phyloP scores from a whole-genome alignment of 2,797 vertebrate species.

The Hephaestus fuliginosus region DNA sequence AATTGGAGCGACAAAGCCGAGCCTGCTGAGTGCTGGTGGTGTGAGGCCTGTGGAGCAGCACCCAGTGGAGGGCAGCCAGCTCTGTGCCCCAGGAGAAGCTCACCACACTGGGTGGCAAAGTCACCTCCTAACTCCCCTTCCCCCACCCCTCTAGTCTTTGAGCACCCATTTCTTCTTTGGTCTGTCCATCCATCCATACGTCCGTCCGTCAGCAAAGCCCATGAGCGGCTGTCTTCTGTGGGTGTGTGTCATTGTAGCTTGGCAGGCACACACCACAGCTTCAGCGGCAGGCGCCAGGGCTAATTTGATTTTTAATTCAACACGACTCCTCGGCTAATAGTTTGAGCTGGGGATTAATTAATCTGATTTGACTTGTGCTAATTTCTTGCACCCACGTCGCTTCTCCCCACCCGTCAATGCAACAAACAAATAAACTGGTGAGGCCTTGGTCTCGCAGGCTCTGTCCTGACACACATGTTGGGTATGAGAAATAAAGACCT shows the following conservation, averaged over 20 bases:
- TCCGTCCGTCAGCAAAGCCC: conserved; percentile 71
- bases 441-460: conserved; percentile 61
- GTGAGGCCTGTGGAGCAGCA: conserved; percentile 51
- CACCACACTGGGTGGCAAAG: conserved; percentile 75
- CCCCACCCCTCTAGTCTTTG: conserved; percentile 40
- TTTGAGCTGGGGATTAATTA: conserved; percentile 84
- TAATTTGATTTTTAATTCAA: conserved; percentile 91
- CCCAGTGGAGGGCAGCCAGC: conserved; percentile 52
- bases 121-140: conserved; percentile 53
- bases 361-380: conserved; percentile 89
- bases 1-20: conserved; percentile 39
- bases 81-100: conserved; percentile 53
- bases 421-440: conserved; percentile 72
- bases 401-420: conserved; percentile 55
- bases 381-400: conserved; percentile 78
- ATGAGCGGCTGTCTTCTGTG: conserved; percentile 75
- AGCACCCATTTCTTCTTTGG: conserved; percentile 59
- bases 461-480: conserved; percentile 74
- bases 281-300: conserved; percentile 77
- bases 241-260: conserved; percentile 78
- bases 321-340: conserved; percentile 83
- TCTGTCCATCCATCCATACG: conserved; percentile 41
- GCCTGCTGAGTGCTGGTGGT: conserved; percentile 37
- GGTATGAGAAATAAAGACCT: conserved; percentile 60
- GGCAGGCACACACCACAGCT: conserved; percentile 71